These are phyloP conservation scores for Netelia inedita DNA, from an alignment of 2,888 invertebrate species.

Conservation along the genomic window DNA sequence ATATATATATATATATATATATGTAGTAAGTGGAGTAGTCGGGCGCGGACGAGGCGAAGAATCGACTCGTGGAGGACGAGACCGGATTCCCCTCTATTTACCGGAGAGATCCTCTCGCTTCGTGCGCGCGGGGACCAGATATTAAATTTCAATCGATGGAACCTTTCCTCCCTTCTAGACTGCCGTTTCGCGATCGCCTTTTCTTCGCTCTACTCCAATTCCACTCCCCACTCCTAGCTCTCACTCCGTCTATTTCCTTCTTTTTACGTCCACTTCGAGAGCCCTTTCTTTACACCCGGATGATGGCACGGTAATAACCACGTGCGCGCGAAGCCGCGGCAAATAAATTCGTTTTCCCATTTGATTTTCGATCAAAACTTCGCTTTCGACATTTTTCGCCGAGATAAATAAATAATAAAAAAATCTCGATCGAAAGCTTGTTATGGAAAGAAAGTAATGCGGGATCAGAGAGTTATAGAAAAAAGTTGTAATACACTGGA, in stretches of 20 bases:
- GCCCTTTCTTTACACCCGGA: slow-evolving; percentile 35
- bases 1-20: background rate
- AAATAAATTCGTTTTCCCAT: background rate
- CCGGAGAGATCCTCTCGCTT: slow-evolving; percentile 75
- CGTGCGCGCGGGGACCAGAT: slow-evolving; percentile 77
- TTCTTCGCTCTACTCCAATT: slow-evolving; percentile 51
- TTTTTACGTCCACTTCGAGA: slow-evolving; percentile 10
- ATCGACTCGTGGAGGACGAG: slow-evolving; percentile 63
- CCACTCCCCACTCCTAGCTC: slow-evolving; percentile 32
- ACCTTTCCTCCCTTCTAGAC: slow-evolving; percentile 20
- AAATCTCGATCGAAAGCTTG: background rate
- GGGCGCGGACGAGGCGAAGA: slow-evolving; percentile 10
- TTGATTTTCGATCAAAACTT: slow-evolving; percentile 9
- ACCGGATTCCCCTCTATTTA: slow-evolving; percentile 79
- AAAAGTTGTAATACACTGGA: background rate
- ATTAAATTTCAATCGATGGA: slow-evolving; percentile 84
- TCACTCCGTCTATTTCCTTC: slow-evolving; percentile 3
- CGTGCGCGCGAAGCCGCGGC: slow-evolving; percentile 11
- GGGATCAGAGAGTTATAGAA: too few relatives aligned
- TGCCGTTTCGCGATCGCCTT: slow-evolving; percentile 56
- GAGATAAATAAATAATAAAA: background rate
- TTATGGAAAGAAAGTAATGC: too few relatives aligned
- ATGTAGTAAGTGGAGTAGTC: background rate
- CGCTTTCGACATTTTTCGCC: background rate
- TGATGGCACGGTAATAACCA: slow-evolving; percentile 24